Percentiles rank a stretch among this genome's conserved stretches.
Conservation (phyloP, 2,888 invertebrate species). For the Noctua comes region DNA sequence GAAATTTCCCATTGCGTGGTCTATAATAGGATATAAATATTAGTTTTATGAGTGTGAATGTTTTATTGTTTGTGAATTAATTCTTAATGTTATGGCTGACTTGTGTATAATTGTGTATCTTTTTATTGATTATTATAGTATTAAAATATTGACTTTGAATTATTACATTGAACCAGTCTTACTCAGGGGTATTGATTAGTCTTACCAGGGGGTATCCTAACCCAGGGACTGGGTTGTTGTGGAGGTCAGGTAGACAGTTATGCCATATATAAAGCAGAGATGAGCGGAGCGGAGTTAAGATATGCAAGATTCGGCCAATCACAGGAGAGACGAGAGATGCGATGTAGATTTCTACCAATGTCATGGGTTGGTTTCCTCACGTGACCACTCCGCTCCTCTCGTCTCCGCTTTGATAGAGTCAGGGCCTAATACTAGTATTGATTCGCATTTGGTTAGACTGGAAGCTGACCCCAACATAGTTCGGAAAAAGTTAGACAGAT, state of each 20-base stretch:
- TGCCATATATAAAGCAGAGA: not conserved
- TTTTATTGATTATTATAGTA: constrained; percentile 58
- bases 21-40: constrained; percentile 48
- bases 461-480: not conserved
- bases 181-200: not conserved
- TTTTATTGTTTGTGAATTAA: constrained; percentile 70
- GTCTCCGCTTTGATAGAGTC: not conserved
- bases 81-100: constrained; percentile 83
- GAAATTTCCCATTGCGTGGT: constrained; percentile 50
- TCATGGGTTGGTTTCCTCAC: not conserved
- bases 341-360: not conserved
- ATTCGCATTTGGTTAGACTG: not conserved
- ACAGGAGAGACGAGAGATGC: not conserved
- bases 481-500: not conserved
- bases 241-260: not conserved
- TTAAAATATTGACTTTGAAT: constrained; percentile 55
- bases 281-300: not conserved
- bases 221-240: not conserved
- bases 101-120: constrained; percentile 68
- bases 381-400: not conserved
- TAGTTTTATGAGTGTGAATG: constrained; percentile 69
- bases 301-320: not conserved
- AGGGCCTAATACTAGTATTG: not conserved
- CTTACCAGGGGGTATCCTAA: not conserved
- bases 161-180: not conserved